Evolutionary conservation across 2,888 invertebrate genomes (phyloP), one percentile per base, ranked within the genome.

Genomic region (Polietes domitor): DNA sequence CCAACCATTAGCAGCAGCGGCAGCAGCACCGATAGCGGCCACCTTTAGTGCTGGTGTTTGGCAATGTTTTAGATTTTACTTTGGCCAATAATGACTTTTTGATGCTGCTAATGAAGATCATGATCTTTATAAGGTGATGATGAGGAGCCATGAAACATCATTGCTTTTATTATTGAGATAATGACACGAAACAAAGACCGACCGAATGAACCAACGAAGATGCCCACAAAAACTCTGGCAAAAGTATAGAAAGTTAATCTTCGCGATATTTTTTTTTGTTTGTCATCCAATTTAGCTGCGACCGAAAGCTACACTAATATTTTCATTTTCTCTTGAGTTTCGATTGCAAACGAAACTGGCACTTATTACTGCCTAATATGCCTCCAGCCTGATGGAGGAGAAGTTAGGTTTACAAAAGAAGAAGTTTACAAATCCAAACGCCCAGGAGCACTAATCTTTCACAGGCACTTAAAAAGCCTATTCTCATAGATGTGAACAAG

Each of bases 51-150:
- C 15, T 68, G 43, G 17, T 41, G 68, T 68, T 68, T 65, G 37
- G 73, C 24, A 24, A 19, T 55, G 41, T 10, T 47, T 43, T 70
- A 26, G 37, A 24, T 71, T 55, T 63, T 24, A 37, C 26, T 53
- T 63, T 61, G 63, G 37, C 70, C 65, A 75, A 75, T 76, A 76
- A 82, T 79, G 71, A 78, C 70, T 78, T 82, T 82, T 82, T 63
- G 75, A 61, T 82, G 74, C 47, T 21, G 55, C 75, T 78, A 82
- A 76, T 79, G 47, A 82, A 79, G 78, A 79, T 82, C 83, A 83
- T 73, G 83, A 77, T 83, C 61, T 79, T 73, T 78, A 73, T 70
- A 83, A 80, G 77, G 61, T 37, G 53, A 68, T 77, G 74, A 77
- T 80, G 77, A 80, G 72, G 47, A 65, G 47, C 76, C 50, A 50